A percentile compares a stretch with the other conserved stretches of the same genome.
Evolutionary conservation across 2,797 vertebrate genomes (phyloP).

Genomic region (Chaunax sp.): DNA sequence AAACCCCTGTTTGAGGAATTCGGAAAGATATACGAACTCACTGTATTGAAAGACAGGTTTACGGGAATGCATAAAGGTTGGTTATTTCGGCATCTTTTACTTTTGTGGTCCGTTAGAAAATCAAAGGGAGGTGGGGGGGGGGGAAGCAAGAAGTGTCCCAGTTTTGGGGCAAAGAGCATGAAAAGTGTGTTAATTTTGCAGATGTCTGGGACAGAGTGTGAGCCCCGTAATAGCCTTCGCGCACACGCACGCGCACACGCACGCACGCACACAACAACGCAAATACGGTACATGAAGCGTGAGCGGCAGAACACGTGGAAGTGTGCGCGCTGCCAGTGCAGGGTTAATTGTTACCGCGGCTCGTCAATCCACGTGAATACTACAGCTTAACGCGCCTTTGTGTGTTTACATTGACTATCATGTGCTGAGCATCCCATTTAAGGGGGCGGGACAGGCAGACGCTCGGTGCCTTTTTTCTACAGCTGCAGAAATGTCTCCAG

Average conservation of each 20-base stretch:
- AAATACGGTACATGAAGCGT: conserved; percentile 6
- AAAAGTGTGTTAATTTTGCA: conserved; percentile 67
- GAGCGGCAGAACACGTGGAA: conserved; percentile 69
- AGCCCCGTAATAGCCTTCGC: conserved; percentile 47
- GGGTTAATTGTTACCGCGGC: conserved; percentile 71
- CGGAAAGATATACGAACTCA: conserved; percentile 99
- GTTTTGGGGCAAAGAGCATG: conserved; percentile 28
- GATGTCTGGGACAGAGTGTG: conserved; percentile 69
- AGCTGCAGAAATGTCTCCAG: conserved; percentile 39
- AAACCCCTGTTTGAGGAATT: conserved; percentile 99
- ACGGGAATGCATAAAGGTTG: conserved; percentile 99
- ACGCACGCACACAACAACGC: background rate
- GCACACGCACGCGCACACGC: conserved; percentile 10
- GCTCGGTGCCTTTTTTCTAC: conserved; percentile 39
- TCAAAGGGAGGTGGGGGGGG: background rate
- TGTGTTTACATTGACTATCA: conserved; percentile 80
- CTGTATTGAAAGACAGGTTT: conserved; percentile 99
- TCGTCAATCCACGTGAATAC: conserved; percentile 77
- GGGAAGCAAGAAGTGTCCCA: conserved; percentile 16
- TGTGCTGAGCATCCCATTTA: conserved; percentile 56
- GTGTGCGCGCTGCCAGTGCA: conserved; percentile 48
- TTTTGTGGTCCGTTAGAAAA: conserved; percentile 17
- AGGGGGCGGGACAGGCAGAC: conserved; percentile 66
- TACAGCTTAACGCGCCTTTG: conserved; percentile 76
- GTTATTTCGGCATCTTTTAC: conserved; percentile 58